These are phyloP conservation scores for Rhabdornis inornatus DNA, from an alignment of 2,113 vertebrate species.

Conservation along the genomic window DNA sequence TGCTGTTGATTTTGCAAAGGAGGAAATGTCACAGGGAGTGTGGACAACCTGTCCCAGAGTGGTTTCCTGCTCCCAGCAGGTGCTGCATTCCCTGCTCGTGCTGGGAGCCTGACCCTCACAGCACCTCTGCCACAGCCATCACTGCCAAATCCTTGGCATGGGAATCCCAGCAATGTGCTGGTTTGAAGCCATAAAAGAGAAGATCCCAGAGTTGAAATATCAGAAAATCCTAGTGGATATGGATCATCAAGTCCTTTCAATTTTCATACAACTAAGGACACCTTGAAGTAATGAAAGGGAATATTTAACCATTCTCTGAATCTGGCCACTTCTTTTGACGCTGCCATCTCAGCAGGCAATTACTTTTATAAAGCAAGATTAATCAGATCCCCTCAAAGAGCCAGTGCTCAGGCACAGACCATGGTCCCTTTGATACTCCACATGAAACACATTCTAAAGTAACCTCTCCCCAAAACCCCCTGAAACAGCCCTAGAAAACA, in stretches of 20 bases:
- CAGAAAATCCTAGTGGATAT: not conserved
- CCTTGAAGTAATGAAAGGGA: constrained; percentile 39
- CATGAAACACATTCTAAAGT: not conserved
- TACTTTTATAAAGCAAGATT: not conserved
- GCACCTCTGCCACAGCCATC: not conserved
- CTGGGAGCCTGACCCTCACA: not conserved
- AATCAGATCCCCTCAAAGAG: constrained; percentile 16
- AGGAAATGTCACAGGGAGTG: fast-evolving
- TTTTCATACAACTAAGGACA: constrained; percentile 13
- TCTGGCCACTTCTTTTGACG: not conserved
- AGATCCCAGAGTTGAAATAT: fast-evolving
- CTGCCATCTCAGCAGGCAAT: constrained; percentile 5
- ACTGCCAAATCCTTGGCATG: fast-evolving
- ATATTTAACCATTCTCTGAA: not conserved
- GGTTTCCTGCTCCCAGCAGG: not conserved
- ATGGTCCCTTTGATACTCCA: not conserved
- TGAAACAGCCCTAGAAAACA: not conserved
- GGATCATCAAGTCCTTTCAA: not conserved
- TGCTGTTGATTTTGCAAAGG: not conserved
- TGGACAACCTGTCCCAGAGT: fast-evolving
- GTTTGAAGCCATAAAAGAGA: not conserved
- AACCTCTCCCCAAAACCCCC: not conserved
- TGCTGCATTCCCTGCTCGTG: not conserved
- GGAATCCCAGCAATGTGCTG: not conserved
- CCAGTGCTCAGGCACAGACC: not conserved